A percentile compares a stretch with the other conserved stretches of the same genome.
Conservation (phyloP, 2,797 vertebrate genomes). For the Scolopax bukidnonensis region DNA sequence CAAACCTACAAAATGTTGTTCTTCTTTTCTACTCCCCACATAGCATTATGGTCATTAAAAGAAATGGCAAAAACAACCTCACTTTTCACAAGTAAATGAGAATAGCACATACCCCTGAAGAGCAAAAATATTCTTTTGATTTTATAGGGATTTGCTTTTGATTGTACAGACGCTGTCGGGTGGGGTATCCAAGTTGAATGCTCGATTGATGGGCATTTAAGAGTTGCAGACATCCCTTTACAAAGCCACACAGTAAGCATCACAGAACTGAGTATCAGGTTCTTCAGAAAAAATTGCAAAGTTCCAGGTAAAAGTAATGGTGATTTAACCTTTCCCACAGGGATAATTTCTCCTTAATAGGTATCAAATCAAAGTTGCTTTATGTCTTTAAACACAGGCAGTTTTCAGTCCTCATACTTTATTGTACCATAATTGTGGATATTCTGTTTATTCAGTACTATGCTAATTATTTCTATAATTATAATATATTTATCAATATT, state of each 20-base stretch:
- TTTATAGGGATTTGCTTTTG: not conserved
- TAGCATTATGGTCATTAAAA: not conserved
- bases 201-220: not conserved
- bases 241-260: not conserved
- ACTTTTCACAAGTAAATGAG: not conserved
- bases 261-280: not conserved
- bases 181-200: not conserved
- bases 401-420: not conserved
- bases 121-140: not conserved
- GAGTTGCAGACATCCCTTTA: not conserved
- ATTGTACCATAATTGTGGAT: not conserved
- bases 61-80: not conserved
- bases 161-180: not conserved
- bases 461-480: not conserved
- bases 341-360: not conserved
- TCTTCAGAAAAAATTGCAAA: not conserved
- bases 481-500: constrained; percentile 11
- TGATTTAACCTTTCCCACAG: not conserved
- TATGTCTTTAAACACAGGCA: not conserved
- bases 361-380: not conserved
- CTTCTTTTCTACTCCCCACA: not conserved
- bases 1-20: not conserved
- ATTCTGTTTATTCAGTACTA: constrained; percentile 11
- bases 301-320: not conserved
- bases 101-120: not conserved